phyloP scores from a whole-genome alignment of 2,888 invertebrate genomes.

The Smittia sp. region DNA sequence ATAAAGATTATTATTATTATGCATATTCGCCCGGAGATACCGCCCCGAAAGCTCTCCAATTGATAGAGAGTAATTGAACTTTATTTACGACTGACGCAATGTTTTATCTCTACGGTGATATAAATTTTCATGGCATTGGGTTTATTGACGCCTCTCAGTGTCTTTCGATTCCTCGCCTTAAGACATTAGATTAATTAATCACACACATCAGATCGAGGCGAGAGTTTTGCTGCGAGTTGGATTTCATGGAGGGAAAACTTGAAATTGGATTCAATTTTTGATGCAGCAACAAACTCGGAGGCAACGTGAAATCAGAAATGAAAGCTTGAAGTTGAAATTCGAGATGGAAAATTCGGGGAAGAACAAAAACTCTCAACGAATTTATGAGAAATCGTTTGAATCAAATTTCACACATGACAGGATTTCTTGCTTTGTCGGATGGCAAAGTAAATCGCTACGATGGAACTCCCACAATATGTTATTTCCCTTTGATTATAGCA shows the following conservation, averaged over 20 bases:
- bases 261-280: too few relatives aligned
- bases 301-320: too few relatives aligned
- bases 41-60: background rate
- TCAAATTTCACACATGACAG: background rate
- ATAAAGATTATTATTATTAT: conserved; percentile 8
- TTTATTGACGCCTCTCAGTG: background rate
- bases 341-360: too few relatives aligned
- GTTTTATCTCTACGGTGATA: background rate
- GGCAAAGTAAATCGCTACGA: too few relatives aligned
- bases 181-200: background rate
- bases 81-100: conserved; percentile 24
- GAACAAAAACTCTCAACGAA: too few relatives aligned
- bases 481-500: too few relatives aligned
- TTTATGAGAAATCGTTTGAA: background rate
- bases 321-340: too few relatives aligned
- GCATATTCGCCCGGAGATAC: background rate
- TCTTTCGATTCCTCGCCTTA: background rate
- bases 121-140: background rate
- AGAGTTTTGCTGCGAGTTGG: background rate
- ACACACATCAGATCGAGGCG: background rate
- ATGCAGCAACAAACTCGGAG: too few relatives aligned
- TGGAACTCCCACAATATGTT: too few relatives aligned
- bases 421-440: background rate
- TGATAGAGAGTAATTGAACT: background rate
- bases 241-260: too few relatives aligned